Conservation (phyloP, 2,888 invertebrate genomes). For the Halictus ligatus region DNA sequence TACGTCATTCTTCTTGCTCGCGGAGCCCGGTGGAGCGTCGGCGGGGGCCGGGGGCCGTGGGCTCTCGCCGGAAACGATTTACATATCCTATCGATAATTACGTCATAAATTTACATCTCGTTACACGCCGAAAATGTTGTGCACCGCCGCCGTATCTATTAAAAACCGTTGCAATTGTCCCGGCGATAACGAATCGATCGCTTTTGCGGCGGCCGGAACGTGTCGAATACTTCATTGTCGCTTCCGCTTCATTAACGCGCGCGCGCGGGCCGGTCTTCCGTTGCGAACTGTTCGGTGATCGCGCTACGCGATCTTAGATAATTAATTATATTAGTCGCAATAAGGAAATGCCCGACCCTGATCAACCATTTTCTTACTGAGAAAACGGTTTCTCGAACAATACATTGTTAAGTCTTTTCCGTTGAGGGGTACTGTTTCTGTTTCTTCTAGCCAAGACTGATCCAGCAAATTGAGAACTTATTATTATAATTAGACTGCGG, state of each 20-base stretch:
- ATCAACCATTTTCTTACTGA: no score
- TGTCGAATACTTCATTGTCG: constrained; percentile 8
- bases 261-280: neutral
- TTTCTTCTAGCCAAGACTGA: no score
- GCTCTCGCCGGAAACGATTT: constrained; percentile 40
- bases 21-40: constrained; percentile 12
- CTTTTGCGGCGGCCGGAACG: constrained; percentile 21
- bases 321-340: neutral
- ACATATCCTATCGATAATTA: constrained; percentile 61
- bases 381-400: no score
- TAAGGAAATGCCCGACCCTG: no score
- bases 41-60: neutral
- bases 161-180: constrained; percentile 53
- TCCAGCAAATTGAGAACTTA: no score
- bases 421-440: no score
- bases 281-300: neutral
- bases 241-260: neutral
- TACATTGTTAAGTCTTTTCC: no score
- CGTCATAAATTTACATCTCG: constrained; percentile 62
- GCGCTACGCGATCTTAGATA: neutral
- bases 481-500: no score
- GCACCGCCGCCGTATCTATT: constrained; percentile 44
- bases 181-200: constrained; percentile 34
- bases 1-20: constrained; percentile 57
- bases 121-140: constrained; percentile 53